Evolutionary conservation across 2,888 invertebrate species (phyloP), one percentile per base, ranked within the genome.

Genomic region (Eupithecia inturbata): DNA sequence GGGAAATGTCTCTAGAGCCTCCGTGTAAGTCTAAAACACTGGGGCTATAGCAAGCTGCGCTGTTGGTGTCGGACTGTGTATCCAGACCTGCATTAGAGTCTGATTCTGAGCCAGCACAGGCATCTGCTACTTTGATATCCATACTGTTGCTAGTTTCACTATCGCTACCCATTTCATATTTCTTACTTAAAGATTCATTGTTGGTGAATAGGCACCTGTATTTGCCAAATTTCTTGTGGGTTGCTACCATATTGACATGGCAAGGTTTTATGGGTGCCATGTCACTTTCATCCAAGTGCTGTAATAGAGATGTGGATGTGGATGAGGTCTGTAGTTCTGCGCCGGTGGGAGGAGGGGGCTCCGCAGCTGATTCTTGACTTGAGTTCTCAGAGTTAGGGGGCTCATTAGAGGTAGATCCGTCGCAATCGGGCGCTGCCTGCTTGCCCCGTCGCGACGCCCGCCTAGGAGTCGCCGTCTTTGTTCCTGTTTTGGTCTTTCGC

Each of bases 201-300:
- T 85, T 93, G 78, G 91, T 92, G 77, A 94, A 90, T 26, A 95
- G 84, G 82, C 94, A 95, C 49, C 95, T 88, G 82, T 95, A 95
- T 87, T 95, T 95, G 62, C 95, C 95, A 82, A 95, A 95, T 82
- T 95, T 95, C 81, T 95, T 95, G 83, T 95, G 95, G 72, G 91
- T 82, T 71, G 90, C 91, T 80, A 93, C 89, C 67, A 88, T 79
- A 77, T 91, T 91, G 67, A 88, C 84, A 81, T 83, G 86, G 74
- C 82, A 83, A 69, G 87, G 82, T 78, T 90, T 91, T 28, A 80
- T 79, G 49, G 79, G 75, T 26, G 82, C 6, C 31, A 60, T 74
- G 49, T 85, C 64, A 22, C n/a, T n/a, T 66, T 66, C 64, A 14
- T 66, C 83, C 68, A 87, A 79, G 69, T 83, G 77, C 71, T 86